Base-by-base conservation (phyloP, 2,113 vertebrate species). In the Myocastor coypus region DNA sequence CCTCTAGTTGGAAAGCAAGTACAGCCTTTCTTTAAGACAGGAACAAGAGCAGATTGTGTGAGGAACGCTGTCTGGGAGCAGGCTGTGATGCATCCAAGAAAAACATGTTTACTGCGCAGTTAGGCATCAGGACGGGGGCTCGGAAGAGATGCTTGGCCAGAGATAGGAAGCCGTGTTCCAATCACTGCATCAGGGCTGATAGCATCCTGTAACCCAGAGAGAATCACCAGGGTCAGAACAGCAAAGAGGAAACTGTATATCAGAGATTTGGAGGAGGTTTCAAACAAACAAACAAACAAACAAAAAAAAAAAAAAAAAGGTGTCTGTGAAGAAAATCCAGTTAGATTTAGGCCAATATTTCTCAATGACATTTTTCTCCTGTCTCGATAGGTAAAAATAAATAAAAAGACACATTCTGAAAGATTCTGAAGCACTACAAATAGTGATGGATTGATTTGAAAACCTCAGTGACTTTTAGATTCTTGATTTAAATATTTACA, bases 331-430 rank as follows among this genome's bases (percentile, higher is more conserved):
- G 40, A 94, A 94, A 66, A 80, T 17, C 30, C 83, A 46, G 7
- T 87, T 66, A 94, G 20, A 87, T 24, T 24, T 40, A 83, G 22
- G 71, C 28, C 50, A 40, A n/a, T 92, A 86, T 80, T 94, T 95
- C 71, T 50, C 68, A 46, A 68, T 59, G 24, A 46, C 3, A 20
- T 50, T 73, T 93, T 73, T 64, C 57, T 85, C 14, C 40, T n/a
- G 68, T 68, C 34, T 75, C 5, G 68, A 61, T 46, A 81, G 32
- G 10, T 20, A 86, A 80, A 66, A 86, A 87, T 87, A 87, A 87
- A 81, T n/a, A 16, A 83, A 82, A 69, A 55, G 7, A n/a, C 13
- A 26, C 61, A 24, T 75, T 75, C 57, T 91, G 16, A 66, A 84
- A 84, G 61, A 80, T 10, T 86, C 7, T 92, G 37, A 52, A 71